Evolutionary conservation across 2,888 invertebrate species (phyloP).

Genomic region (Xanthorhoe designata): DNA sequence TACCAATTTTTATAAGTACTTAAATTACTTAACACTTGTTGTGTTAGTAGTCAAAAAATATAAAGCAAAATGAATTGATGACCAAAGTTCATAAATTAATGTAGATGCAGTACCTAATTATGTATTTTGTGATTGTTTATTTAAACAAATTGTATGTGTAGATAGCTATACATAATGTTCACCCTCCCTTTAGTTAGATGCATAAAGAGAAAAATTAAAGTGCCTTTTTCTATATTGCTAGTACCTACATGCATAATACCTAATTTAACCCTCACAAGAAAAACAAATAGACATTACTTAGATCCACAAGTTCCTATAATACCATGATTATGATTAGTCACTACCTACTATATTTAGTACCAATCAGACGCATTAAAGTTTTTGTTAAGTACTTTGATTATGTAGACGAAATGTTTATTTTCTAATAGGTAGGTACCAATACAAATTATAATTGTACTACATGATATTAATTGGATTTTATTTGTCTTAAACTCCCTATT

Average conservation of each 20-base stretch:
- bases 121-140: slow-evolving; percentile 6
- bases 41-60: slow-evolving; percentile 47
- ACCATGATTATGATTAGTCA: slow-evolving; percentile 19
- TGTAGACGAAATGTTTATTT: slow-evolving; percentile 27
- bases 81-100: slow-evolving; percentile 29
- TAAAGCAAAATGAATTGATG: slow-evolving; percentile 37
- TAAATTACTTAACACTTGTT: slow-evolving; percentile 5
- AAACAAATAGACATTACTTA: slow-evolving; percentile 9
- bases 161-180: background rate
- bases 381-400: slow-evolving; percentile 18
- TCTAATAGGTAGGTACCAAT: slow-evolving; percentile 16
- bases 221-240: slow-evolving; percentile 9
- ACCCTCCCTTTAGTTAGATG: background rate
- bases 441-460: slow-evolving; percentile 44
- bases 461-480: slow-evolving; percentile 41
- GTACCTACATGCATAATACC: slow-evolving; percentile 10
- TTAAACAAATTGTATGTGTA: background rate
- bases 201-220: background rate
- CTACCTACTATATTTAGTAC: slow-evolving; percentile 11
- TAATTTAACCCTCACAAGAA: background rate
- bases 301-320: slow-evolving; percentile 27
- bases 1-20: slow-evolving; percentile 30
- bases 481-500: slow-evolving; percentile 10
- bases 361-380: slow-evolving; percentile 10
- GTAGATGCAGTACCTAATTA: background rate